Base-by-base conservation (phyloP, 2,113 vertebrate species). In the Mastomys natalensis region DNA sequence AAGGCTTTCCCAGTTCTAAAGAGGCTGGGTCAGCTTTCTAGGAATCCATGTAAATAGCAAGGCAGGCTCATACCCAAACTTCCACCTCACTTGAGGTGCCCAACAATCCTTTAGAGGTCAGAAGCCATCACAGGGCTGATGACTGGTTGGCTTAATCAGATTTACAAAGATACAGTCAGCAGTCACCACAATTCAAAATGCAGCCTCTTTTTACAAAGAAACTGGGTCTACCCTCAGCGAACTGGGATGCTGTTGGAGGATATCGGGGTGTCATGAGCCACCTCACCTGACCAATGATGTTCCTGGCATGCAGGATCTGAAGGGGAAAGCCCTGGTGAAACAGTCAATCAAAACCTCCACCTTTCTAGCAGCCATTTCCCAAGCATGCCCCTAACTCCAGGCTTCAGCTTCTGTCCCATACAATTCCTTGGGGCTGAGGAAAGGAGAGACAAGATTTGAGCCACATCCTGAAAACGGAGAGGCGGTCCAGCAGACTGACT, bases 11-110 rank as follows among this genome's bases (percentile, higher is more conserved):
- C 74, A 55, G 60, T 48, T 76, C 40, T 58, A 45, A 62, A 4
- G 3, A 72, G 55, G 31, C 15, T 2, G 6, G n/a, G 66, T 62
- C 22, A 29, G 60, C 97, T 93, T 95, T 97, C 96, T 87, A 97
- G 74, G 96, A 96, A 96, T 55, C 87, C 1, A 1, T 3, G 17
- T 9, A 78, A 87, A 22, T n/a, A 89, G 92, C 62, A n/a, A 88
- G 66, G 29, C 66, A 93, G 72, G 60, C 66, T 91, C 55, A n/a
- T 74, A 78, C 51, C 66, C 58, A 17, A 24, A 70, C 34, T 87
- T 11, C 87, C 87, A 48, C 58, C 60, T 80, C 82, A 6, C 13
- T 0, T 2, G 43, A 85, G 84, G 62, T 34, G 48, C 55, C 73
- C 94, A 34, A 70, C 24, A 29, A 89, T 40, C 73, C 0, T 10